Conservation (phyloP, 2,888 invertebrate species). For the Nemapogon koenigi region DNA sequence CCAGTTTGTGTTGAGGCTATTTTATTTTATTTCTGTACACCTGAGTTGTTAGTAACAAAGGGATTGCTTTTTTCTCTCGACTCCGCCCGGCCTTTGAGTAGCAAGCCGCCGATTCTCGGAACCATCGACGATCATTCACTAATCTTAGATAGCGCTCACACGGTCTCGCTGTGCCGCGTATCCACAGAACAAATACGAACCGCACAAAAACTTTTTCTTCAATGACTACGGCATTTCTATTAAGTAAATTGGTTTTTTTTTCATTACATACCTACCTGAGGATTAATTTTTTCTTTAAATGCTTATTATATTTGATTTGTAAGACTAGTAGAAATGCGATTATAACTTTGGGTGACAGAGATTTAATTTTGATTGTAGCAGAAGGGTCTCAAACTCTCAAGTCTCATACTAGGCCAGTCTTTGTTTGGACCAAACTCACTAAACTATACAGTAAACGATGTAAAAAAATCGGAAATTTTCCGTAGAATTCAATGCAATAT, state of each 20-base stretch:
- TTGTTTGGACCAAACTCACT: no score
- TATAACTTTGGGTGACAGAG: no score
- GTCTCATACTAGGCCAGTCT: no score
- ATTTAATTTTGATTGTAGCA: no score
- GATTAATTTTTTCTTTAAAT: no score
- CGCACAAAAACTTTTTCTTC: slow-evolving; percentile 15
- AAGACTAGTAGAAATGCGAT: no score
- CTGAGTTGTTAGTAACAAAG: slow-evolving; percentile 61
- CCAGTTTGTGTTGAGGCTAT: slow-evolving; percentile 33
- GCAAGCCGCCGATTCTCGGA: slow-evolving; percentile 46
- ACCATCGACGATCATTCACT: slow-evolving; percentile 43
- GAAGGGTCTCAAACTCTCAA: no score
- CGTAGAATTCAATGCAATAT: no score
- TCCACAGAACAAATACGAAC: slow-evolving; percentile 5
- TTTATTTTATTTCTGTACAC: slow-evolving; percentile 54
- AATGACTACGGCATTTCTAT: slow-evolving; percentile 13
- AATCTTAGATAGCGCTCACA: slow-evolving; percentile 24
- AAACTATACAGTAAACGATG: no score
- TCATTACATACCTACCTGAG: no score
- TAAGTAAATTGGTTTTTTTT: slow-evolving; percentile 5
- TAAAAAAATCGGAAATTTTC: no score
- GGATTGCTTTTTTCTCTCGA: slow-evolving; percentile 48
- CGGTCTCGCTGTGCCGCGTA: slow-evolving; percentile 4
- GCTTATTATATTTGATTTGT: no score
- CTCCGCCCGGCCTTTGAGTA: slow-evolving; percentile 46